These are phyloP conservation scores for Prostheceraeus crozeri DNA, from an alignment of 2,888 invertebrate genomes.

Conservation along the genomic window DNA sequence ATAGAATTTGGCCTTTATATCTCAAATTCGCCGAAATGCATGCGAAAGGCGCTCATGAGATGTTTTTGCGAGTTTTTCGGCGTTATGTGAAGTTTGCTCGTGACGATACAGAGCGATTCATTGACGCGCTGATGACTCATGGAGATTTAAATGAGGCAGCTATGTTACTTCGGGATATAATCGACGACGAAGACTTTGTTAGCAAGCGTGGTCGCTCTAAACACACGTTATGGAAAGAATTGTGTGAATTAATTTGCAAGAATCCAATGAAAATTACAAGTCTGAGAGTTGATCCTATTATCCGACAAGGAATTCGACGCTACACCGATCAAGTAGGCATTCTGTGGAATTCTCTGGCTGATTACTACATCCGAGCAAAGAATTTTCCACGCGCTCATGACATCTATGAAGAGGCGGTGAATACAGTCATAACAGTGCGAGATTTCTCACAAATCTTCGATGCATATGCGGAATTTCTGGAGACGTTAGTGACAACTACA, in stretches of 20 bases:
- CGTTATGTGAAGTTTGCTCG: conserved; percentile 77
- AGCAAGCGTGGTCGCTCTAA: conserved; percentile 96
- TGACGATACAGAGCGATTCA: conserved; percentile 91
- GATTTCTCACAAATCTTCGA: conserved; percentile 95
- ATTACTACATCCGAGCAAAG: conserved; percentile 93
- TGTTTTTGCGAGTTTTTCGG: conserved; percentile 84
- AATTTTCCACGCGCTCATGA: conserved; percentile 93
- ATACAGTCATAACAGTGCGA: conserved; percentile 89
- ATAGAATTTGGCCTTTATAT: conserved; percentile 93
- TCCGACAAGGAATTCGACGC: conserved; percentile 83
- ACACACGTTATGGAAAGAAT: conserved; percentile 89
- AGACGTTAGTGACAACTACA: conserved; percentile 78
- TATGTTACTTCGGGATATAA: conserved; percentile 75
- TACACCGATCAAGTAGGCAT: conserved; percentile 94
- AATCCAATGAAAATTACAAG: conserved; percentile 69
- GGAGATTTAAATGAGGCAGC: conserved; percentile 89
- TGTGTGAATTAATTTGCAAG: conserved; percentile 92
- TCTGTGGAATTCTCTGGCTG: conserved; percentile 93
- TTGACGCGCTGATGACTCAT: conserved; percentile 78
- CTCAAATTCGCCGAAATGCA: conserved; percentile 79
- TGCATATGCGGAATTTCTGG: conserved; percentile 97
- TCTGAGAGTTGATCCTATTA: conserved; percentile 90
- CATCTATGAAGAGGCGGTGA: conserved; percentile 96
- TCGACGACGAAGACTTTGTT: conserved; percentile 88
- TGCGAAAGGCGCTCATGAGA: conserved; percentile 72